Conservation (phyloP, 2,797 vertebrate genomes). For the Petrocephalus schoutedeni region DNA sequence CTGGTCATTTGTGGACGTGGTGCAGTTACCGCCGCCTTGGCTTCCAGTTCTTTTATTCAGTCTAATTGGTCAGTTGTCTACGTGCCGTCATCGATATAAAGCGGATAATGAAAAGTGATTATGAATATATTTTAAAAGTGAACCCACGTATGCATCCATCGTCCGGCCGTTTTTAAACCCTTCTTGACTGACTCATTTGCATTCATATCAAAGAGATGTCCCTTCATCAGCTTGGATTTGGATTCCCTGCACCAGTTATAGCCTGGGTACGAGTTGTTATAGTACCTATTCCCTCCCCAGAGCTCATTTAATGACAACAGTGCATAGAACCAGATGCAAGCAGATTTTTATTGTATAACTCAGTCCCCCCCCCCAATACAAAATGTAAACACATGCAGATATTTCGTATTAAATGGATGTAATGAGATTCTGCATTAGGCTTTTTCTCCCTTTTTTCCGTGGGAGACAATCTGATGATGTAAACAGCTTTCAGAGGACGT, state of each 20-base stretch:
- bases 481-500: constrained; percentile 43
- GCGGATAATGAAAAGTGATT: not conserved
- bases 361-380: not conserved
- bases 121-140: not conserved
- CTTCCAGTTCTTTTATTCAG: not conserved
- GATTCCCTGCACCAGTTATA: not conserved
- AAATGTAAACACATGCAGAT: not conserved
- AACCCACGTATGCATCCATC: not conserved
- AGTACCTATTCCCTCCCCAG: not conserved
- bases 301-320: not conserved
- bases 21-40: not conserved
- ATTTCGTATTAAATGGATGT: not conserved
- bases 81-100: not conserved
- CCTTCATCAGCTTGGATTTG: not conserved
- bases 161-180: not conserved
- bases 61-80: not conserved
- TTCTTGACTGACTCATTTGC: not conserved
- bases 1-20: not conserved
- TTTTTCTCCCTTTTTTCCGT: not conserved
- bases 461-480: not conserved
- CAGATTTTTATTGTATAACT: not conserved
- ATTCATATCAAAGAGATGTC: not conserved
- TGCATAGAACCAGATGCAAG: not conserved
- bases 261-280: not conserved
- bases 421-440: not conserved